A percentile compares a stretch with the other conserved stretches of the same genome.
These are phyloP conservation scores for Apamea crenata DNA, from an alignment of 2,888 invertebrate species.

Conservation along the genomic window DNA sequence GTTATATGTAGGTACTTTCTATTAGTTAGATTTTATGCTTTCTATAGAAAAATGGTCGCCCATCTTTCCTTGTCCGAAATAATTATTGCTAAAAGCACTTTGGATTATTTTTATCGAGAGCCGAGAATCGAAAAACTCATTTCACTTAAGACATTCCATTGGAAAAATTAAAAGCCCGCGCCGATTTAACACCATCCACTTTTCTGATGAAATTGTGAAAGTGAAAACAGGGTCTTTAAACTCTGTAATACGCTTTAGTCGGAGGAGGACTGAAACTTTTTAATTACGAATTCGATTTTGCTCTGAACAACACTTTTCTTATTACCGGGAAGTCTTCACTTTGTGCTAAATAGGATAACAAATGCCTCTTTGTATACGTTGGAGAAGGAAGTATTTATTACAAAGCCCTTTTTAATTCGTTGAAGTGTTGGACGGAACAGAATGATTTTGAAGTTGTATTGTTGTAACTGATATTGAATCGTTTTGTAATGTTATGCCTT, in stretches of 20 bases:
- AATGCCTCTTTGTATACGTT: slow-evolving; percentile 44
- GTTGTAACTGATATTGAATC: neutral
- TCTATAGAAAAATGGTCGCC: neutral
- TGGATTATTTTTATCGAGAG: slow-evolving; percentile 20
- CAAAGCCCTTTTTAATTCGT: slow-evolving; percentile 28
- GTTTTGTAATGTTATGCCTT: neutral
- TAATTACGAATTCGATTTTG: slow-evolving; percentile 54
- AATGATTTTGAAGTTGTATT: neutral
- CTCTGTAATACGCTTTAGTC: slow-evolving; percentile 15
- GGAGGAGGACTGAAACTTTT: slow-evolving; percentile 53
- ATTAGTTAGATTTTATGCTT: neutral
- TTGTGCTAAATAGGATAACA: slow-evolving; percentile 38
- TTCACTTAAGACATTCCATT: slow-evolving; percentile 27
- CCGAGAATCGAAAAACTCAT: slow-evolving; percentile 29
- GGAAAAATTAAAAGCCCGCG: slow-evolving; percentile 33
- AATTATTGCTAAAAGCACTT: slow-evolving; percentile 38
- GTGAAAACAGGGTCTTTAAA: slow-evolving; percentile 14
- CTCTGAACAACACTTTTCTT: slow-evolving; percentile 47
- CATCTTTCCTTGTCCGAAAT: slow-evolving; percentile 18
- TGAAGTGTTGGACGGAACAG: neutral
- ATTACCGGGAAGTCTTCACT: slow-evolving; percentile 44
- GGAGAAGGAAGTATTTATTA: slow-evolving; percentile 32
- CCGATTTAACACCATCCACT: slow-evolving; percentile 29
- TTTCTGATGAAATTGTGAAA: slow-evolving; percentile 37
- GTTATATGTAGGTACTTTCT: neutral